Evolutionary conservation across 2,797 vertebrate genomes (phyloP).

Genomic region (Sebastes minor): DNA sequence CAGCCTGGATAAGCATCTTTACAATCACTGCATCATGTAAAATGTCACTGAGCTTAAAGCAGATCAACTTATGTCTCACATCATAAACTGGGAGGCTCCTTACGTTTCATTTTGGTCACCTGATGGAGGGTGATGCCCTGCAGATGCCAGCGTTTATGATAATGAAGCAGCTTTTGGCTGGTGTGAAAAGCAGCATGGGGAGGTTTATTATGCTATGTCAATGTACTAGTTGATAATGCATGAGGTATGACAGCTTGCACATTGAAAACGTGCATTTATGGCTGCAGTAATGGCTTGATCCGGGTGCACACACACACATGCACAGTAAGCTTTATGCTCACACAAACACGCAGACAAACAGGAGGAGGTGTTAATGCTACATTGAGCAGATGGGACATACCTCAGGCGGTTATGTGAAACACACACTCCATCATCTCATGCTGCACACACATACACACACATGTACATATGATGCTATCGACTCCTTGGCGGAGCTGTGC

Average conservation of each 20-base stretch:
- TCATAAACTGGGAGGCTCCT: neutral
- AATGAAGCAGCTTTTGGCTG: conserved; percentile 14
- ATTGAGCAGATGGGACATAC: conserved; percentile 73
- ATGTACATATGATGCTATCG: neutral
- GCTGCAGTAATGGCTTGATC: conserved; percentile 53
- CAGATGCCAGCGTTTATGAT: conserved; percentile 12
- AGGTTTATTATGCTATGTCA: conserved; percentile 4
- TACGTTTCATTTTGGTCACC: neutral
- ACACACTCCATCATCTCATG: conserved; percentile 46
- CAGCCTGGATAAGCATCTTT: neutral
- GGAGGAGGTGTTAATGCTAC: conserved; percentile 59
- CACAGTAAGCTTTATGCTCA: conserved; percentile 2
- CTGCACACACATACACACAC: conserved; percentile 15
- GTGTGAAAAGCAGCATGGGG: conserved; percentile 27
- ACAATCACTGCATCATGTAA: neutral
- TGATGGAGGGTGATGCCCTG: conserved; percentile 9
- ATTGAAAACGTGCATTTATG: conserved; percentile 43
- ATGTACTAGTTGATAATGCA: conserved; percentile 31
- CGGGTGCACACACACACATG: neutral
- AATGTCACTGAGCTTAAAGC: conserved; percentile 7
- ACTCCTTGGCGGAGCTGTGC: conserved; percentile 7
- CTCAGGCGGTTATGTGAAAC: conserved; percentile 66
- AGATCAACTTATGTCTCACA: neutral
- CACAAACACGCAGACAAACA: conserved; percentile 9
- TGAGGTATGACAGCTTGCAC: conserved; percentile 55